phyloP scores from a whole-genome alignment of 92 coral and sea anemone genomes.

The Porites divaricata region DNA sequence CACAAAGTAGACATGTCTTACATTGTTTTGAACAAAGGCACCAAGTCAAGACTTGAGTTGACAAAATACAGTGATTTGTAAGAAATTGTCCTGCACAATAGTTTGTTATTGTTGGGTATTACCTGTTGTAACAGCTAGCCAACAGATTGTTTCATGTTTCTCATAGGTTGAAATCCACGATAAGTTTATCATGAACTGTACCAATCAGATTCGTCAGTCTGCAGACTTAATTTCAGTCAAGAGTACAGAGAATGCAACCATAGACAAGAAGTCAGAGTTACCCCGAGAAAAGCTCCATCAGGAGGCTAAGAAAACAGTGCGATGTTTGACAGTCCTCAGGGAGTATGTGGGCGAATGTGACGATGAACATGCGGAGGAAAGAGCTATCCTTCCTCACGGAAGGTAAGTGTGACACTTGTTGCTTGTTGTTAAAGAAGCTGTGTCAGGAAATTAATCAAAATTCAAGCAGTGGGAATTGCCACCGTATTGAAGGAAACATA shows the following conservation, averaged over 20 bases:
- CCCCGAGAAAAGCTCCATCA: constrained; percentile 56
- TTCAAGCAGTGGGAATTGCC: background rate
- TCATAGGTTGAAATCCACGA: constrained; percentile 95
- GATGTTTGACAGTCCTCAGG: constrained; percentile 93
- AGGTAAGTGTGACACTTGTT: constrained; percentile 54
- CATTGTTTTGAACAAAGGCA: too few species aligned
- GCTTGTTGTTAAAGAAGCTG: too few species aligned
- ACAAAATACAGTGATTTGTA: too few species aligned
- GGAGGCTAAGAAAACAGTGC: constrained; percentile 91
- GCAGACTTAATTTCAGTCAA: constrained; percentile 72
- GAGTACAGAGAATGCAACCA: constrained; percentile 61
- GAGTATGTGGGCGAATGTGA: constrained; percentile 98
- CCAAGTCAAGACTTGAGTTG: too few species aligned
- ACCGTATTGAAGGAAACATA: background rate
- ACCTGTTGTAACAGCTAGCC: background rate
- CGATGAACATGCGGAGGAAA: constrained; percentile 96
- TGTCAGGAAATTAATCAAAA: background rate
- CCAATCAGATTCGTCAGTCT: constrained; percentile 86
- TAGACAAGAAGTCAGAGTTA: constrained; percentile 57
- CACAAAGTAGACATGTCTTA: too few species aligned
- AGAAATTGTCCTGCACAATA: background rate
- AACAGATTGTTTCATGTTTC: background rate
- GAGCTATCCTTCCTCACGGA: constrained; percentile 95
- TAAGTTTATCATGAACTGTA: constrained; percentile 90
- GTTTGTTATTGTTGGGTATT: background rate